Conservation (phyloP, 2,113 vertebrate species). For the Pholis gunnellus region DNA sequence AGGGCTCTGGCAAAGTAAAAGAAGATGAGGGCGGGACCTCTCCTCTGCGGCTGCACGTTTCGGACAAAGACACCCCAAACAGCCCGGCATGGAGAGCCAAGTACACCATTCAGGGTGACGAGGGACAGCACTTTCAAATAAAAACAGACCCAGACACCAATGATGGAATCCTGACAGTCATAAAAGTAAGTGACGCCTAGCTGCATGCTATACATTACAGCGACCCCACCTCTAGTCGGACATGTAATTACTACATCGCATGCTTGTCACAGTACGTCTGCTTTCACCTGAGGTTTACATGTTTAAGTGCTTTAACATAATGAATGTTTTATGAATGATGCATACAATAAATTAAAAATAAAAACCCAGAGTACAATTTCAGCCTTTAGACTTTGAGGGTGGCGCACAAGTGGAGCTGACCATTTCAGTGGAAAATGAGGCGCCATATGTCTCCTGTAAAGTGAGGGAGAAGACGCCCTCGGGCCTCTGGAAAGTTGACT, state of each 20-base stretch:
- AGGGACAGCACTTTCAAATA: constrained; percentile 49
- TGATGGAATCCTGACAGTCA: constrained; percentile 74
- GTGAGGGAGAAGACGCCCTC: constrained; percentile 42
- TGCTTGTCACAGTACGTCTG: neutral
- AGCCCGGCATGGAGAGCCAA: constrained; percentile 66
- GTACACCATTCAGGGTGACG: constrained; percentile 62
- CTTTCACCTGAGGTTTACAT: neutral
- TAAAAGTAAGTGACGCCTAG: constrained; percentile 37
- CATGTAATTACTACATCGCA: neutral
- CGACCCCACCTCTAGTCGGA: neutral
- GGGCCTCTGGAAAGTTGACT: constrained; percentile 65
- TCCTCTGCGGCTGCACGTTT: constrained; percentile 61
- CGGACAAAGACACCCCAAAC: constrained; percentile 55
- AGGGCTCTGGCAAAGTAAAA: constrained; percentile 63
- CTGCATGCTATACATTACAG: constrained; percentile 8
- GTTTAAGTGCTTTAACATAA: neutral
- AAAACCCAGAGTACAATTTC: constrained; percentile 4
- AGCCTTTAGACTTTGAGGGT: constrained; percentile 69
- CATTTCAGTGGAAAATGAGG: constrained; percentile 66
- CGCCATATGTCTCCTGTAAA: constrained; percentile 50
- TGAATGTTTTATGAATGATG: neutral
- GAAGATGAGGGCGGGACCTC: constrained; percentile 44
- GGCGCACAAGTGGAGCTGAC: constrained; percentile 30
- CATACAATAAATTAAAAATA: neutral
- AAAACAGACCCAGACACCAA: constrained; percentile 72